Conservation (phyloP, 2,113 vertebrate species). For the Bucco capensis region DNA sequence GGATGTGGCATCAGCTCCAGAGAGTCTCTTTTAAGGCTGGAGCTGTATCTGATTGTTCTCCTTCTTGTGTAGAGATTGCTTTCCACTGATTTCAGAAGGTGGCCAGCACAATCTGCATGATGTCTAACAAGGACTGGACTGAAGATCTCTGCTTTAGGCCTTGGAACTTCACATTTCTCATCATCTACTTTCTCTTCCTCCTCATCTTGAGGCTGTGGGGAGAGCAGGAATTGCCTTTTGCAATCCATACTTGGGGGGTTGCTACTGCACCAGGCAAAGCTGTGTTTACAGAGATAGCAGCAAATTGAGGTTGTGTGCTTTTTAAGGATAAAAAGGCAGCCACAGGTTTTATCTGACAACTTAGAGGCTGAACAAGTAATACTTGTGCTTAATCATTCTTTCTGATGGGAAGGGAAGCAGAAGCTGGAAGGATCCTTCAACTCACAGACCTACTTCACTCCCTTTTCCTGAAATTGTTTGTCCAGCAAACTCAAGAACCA, state of each 20-base stretch:
- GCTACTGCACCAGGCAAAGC: not conserved
- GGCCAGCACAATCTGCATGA: rapidly evolving
- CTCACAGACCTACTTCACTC: not conserved
- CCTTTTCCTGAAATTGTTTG: not conserved
- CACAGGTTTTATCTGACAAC: not conserved
- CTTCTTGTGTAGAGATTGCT: not conserved
- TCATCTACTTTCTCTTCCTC: not conserved
- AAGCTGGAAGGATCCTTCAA: conserved; percentile 4
- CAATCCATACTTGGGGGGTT: rapidly evolving
- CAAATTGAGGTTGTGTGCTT: not conserved
- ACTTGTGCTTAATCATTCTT: not conserved
- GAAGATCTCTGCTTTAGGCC: not conserved
- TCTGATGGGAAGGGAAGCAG: not conserved
- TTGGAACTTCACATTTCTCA: not conserved
- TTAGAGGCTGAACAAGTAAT: not conserved
- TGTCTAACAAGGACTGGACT: not conserved
- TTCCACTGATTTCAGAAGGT: not conserved
- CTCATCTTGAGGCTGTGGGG: not conserved
- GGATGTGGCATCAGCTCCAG: not conserved
- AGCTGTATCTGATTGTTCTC: not conserved
- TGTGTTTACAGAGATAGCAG: not conserved
- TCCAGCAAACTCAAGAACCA: conserved; percentile 3
- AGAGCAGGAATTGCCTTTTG: not conserved
- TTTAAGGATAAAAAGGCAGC: not conserved
- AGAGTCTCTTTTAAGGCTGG: not conserved